Percentiles rank a stretch among this genome's conserved stretches.
phyloP scores from a whole-genome alignment of 2,113 vertebrate genomes.

The Tichodroma muraria region DNA sequence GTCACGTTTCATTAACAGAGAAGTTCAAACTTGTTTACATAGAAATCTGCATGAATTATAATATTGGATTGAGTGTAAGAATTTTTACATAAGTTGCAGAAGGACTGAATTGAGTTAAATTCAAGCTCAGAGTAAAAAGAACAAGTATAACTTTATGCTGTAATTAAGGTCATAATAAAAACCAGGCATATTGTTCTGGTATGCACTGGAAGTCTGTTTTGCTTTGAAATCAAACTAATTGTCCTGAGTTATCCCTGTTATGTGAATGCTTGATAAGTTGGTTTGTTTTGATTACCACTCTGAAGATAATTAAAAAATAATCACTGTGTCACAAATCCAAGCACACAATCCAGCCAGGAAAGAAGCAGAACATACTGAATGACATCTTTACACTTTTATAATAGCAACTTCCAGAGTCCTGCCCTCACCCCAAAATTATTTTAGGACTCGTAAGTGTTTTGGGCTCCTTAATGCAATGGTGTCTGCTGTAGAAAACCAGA shows the following conservation, averaged over 20 bases:
- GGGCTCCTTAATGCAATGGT: neutral
- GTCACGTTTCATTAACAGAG: neutral
- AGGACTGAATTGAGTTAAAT: neutral
- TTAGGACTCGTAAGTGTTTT: neutral
- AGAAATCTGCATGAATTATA: neutral
- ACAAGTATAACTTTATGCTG: neutral
- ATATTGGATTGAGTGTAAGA: neutral
- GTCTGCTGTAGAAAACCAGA: neutral
- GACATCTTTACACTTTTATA: neutral
- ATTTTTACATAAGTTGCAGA: neutral
- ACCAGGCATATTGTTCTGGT: neutral
- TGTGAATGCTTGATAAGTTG: neutral
- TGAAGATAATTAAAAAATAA: conserved; percentile 57
- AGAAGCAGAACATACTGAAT: neutral
- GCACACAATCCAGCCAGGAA: neutral
- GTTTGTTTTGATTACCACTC: conserved; percentile 47
- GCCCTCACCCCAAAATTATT: neutral
- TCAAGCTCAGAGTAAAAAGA: neutral
- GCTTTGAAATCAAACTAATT: conserved; percentile 42
- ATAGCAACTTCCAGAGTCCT: neutral
- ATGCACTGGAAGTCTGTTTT: neutral
- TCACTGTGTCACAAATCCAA: conserved; percentile 21
- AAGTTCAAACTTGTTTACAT: neutral
- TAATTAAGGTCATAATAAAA: neutral
- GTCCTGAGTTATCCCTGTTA: neutral